phyloP scores from a whole-genome alignment of 2,888 invertebrate species.

The Melikaiella ostensackeni region DNA sequence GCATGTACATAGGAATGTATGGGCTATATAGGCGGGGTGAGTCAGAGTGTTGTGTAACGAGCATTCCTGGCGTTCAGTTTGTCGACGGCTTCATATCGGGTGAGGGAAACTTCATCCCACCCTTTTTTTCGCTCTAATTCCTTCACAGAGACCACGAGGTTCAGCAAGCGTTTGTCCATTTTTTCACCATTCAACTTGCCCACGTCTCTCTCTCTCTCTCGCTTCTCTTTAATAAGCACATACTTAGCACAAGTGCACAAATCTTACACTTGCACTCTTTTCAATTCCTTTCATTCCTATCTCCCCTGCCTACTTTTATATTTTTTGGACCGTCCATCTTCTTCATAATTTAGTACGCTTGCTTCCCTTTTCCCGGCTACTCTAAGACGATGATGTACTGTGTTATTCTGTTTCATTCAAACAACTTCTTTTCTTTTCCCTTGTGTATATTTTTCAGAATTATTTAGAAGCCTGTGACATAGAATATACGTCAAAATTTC shows the following conservation, averaged over 20 bases:
- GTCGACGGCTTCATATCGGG: constrained; percentile 24
- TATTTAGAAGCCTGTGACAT: no score
- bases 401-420: neutral
- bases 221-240: neutral
- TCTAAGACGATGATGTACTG: neutral
- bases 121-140: constrained; percentile 20
- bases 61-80: constrained; percentile 18
- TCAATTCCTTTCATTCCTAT: constrained; percentile 16
- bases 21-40: neutral
- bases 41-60: constrained; percentile 14
- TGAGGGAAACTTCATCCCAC: constrained; percentile 1
- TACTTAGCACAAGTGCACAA: neutral
- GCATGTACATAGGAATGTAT: constrained; percentile 1
- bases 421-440: neutral
- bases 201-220: neutral
- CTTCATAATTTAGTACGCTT: constrained; percentile 2
- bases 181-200: neutral
- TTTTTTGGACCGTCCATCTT: neutral
- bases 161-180: neutral
- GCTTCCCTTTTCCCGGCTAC: constrained; percentile 4
- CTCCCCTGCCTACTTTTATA: neutral
- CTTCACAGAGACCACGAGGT: constrained; percentile 7
- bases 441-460: neutral
- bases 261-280: constrained; percentile 22
- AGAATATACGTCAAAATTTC: no score